phyloP scores from a whole-genome alignment of 2,113 vertebrate species.

The Ageneiosus marmoratus region DNA sequence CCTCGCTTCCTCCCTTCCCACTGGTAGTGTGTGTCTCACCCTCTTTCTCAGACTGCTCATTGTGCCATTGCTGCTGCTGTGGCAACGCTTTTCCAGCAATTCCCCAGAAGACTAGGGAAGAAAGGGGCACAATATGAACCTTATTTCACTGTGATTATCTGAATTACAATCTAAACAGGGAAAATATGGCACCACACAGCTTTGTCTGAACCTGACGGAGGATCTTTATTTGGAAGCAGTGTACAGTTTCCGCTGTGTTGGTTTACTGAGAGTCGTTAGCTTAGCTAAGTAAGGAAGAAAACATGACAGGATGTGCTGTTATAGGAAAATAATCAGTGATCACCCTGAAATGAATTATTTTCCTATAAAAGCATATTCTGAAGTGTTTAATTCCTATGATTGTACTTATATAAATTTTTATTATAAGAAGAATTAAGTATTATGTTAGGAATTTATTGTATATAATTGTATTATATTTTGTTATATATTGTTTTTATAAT shows the following conservation, averaged over 20 bases:
- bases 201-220: neutral
- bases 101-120: slow-evolving; percentile 31
- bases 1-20: slow-evolving; percentile 17
- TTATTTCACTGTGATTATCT: slow-evolving; percentile 7
- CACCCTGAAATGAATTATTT: neutral
- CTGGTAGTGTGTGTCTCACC: slow-evolving; percentile 29
- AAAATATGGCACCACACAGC: neutral
- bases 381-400: neutral
- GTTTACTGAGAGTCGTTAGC: neutral
- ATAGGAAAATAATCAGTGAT: neutral
- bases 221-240: neutral
- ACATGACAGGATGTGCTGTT: neutral
- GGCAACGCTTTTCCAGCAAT: slow-evolving; percentile 43
- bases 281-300: neutral
- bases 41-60: slow-evolving; percentile 31
- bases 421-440: too few relatives aligned
- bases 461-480: too few relatives aligned
- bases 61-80: slow-evolving; percentile 46
- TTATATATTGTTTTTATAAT: too few relatives aligned
- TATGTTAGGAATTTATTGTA: too few relatives aligned
- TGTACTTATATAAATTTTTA: too few relatives aligned
- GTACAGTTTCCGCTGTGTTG: neutral
- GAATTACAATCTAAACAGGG: neutral
- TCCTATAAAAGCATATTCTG: too few relatives aligned
- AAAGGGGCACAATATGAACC: slow-evolving; percentile 33